Conservation (phyloP, 2,888 invertebrate species). For the Tortricodes alternella region DNA sequence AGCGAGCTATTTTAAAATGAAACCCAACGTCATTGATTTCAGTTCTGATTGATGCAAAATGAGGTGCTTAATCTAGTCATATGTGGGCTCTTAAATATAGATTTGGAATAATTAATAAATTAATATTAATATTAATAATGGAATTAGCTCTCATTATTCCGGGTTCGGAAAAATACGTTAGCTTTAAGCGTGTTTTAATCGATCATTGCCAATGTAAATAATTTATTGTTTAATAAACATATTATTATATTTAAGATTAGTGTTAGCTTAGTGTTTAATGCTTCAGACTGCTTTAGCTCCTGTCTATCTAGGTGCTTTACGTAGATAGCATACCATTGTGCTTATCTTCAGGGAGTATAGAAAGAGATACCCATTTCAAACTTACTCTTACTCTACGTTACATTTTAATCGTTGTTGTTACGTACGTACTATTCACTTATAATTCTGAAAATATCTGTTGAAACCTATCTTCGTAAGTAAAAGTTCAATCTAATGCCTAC, state of each 20-base stretch:
- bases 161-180: neutral
- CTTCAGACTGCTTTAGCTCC: conserved; percentile 14
- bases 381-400: too few relatives aligned
- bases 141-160: neutral
- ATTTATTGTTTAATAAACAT: neutral
- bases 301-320: neutral
- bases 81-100: too few relatives aligned
- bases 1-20: too few relatives aligned
- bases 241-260: conserved; percentile 5
- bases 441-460: conserved; percentile 1
- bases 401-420: neutral
- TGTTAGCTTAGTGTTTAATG: neutral
- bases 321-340: neutral
- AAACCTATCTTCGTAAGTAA: neutral
- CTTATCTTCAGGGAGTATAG: neutral
- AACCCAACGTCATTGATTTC: too few relatives aligned
- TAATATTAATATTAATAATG: neutral
- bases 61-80: too few relatives aligned
- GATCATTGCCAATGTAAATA: conserved; percentile 1
- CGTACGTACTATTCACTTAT: neutral
- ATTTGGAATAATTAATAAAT: neutral
- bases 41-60: too few relatives aligned
- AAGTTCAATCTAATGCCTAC: neutral
- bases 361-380: neutral
- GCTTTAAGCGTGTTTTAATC: neutral